phyloP scores from a whole-genome alignment of 2,797 vertebrate species.

The Xenopus petersii region DNA sequence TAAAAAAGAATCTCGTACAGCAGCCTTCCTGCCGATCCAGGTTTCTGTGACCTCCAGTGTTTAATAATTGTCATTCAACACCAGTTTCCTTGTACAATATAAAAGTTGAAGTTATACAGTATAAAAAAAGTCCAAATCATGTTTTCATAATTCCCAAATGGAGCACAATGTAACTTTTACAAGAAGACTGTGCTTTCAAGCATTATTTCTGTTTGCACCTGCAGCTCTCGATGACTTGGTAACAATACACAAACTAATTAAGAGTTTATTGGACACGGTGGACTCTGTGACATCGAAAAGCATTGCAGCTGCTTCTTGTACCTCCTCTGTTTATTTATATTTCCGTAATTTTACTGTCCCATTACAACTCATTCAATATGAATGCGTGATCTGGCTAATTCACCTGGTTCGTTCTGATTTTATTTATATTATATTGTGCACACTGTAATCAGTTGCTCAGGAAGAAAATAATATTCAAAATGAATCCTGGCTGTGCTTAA shows the following conservation, averaged over 20 bases:
- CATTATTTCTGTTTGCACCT: neutral
- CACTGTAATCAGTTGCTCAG: neutral
- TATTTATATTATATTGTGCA: neutral
- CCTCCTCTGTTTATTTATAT: neutral
- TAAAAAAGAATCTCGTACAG: neutral
- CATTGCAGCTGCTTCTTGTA: neutral
- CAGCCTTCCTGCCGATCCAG: neutral
- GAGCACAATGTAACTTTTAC: neutral
- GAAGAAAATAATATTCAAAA: neutral
- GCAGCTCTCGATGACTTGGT: neutral
- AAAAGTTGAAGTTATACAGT: neutral
- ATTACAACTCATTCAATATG: neutral
- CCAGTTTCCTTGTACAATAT: neutral
- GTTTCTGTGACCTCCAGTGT: neutral
- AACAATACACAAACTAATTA: constrained; percentile 1
- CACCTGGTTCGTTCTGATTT: neutral
- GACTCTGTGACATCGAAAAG: neutral
- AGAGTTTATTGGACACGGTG: neutral
- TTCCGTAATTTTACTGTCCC: neutral
- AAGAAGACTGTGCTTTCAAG: neutral
- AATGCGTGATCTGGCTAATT: neutral
- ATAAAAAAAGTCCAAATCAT: neutral
- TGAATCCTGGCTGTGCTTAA: neutral
- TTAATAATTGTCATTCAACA: neutral
- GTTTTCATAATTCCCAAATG: constrained; percentile 3